These are phyloP conservation scores for Leptarthrus brevirostris DNA, from an alignment of 2,888 invertebrate genomes.

Conservation along the genomic window DNA sequence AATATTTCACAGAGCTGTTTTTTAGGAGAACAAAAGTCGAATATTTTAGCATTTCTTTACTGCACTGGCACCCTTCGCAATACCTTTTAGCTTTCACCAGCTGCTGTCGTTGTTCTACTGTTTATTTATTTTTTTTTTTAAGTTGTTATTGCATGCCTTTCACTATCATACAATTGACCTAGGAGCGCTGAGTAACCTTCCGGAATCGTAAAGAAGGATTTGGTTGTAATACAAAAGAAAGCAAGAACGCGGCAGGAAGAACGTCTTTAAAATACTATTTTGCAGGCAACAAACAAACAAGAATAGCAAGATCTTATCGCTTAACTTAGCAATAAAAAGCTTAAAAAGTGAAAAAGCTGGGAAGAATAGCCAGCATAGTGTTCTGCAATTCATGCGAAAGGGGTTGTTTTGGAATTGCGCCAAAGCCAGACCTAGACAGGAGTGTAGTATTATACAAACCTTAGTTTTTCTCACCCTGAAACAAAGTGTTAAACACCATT, in stretches of 20 bases:
- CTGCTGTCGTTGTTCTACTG: not conserved
- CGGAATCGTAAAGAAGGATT: not conserved
- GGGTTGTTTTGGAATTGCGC: constrained; percentile 14
- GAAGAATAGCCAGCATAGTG: constrained; percentile 14
- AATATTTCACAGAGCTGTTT: not conserved
- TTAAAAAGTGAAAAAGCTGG: constrained; percentile 22
- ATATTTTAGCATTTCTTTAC: not conserved
- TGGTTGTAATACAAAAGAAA: not conserved
- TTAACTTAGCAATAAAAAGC: not conserved
- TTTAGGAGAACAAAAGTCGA: not conserved
- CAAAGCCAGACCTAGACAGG: not conserved
- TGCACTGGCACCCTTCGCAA: not conserved
- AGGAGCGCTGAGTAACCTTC: not conserved
- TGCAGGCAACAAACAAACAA: not conserved
- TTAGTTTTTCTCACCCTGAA: constrained; percentile 36
- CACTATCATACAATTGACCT: constrained; percentile 31
- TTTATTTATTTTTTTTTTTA: constrained; percentile 10
- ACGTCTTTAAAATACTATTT: constrained; percentile 15
- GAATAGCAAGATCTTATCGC: constrained; percentile 10
- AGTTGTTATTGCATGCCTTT: constrained; percentile 10
- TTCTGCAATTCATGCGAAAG: constrained; percentile 26
- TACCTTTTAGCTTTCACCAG: constrained; percentile 26
- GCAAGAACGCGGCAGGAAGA: not conserved
- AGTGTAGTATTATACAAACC: not conserved
- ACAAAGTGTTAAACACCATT: constrained; percentile 42